phyloP scores from a whole-genome alignment of 2,888 invertebrate genomes.

The Gonocerus acuteangulatus region DNA sequence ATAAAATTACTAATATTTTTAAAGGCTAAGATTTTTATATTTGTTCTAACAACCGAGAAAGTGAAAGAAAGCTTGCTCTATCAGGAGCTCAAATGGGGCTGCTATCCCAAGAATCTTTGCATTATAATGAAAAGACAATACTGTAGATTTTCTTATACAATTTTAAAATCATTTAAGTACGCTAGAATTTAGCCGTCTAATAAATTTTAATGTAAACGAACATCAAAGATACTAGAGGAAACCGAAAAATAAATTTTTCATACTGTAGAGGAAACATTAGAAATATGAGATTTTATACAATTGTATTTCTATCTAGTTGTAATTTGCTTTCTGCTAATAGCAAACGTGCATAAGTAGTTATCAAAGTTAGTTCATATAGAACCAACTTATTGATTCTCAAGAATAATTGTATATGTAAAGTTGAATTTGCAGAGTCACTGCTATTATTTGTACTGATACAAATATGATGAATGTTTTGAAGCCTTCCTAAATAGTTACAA shows the following conservation, averaged over 20 bases:
- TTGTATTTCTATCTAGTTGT: conserved; percentile 35
- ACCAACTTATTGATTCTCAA: conserved; percentile 15
- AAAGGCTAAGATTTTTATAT: neutral
- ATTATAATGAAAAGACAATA: conserved; percentile 33
- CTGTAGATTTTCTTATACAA: conserved; percentile 33
- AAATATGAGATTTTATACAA: conserved; percentile 30
- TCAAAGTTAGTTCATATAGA: conserved; percentile 16
- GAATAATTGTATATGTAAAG: conserved; percentile 10
- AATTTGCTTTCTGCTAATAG: conserved; percentile 33
- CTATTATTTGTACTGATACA: neutral
- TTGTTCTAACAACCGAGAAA: neutral
- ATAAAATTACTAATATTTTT: neutral
- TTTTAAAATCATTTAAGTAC: conserved; percentile 25
- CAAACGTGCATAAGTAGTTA: conserved; percentile 20
- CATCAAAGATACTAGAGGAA: conserved; percentile 5
- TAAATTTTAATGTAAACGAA: conserved; percentile 29
- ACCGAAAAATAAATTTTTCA: conserved; percentile 20
- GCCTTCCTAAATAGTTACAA: conserved; percentile 18
- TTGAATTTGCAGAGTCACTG: neutral
- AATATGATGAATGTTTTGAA: conserved; percentile 11
- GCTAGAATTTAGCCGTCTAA: conserved; percentile 35
- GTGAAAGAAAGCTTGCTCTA: conserved; percentile 18
- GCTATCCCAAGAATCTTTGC: conserved; percentile 6
- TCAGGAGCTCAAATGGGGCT: conserved; percentile 11
- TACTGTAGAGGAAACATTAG: conserved; percentile 18